Evolutionary conservation across 2,113 vertebrate species (phyloP).

Genomic region (Antigone vipio): DNA sequence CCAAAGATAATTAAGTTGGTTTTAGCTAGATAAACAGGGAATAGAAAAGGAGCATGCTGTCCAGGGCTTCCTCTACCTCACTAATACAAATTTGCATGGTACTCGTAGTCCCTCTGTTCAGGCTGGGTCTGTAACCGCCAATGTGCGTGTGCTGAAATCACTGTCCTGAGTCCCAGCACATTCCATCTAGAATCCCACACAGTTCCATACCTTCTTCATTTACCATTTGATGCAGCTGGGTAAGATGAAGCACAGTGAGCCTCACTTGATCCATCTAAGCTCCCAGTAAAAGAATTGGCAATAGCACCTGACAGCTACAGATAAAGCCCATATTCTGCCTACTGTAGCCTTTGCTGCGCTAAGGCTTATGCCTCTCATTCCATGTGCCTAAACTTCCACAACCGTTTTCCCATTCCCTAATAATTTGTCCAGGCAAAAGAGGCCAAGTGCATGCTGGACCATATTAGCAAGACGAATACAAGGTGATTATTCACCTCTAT

Average conservation of each 20-base stretch:
- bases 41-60: neutral
- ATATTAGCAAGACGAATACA: neutral
- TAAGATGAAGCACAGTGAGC: neutral
- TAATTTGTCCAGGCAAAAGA: neutral
- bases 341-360: neutral
- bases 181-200: neutral
- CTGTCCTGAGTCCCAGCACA: too few species aligned
- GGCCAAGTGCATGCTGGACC: neutral
- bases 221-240: neutral
- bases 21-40: neutral
- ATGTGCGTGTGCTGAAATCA: neutral
- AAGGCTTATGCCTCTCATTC: neutral
- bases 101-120: neutral
- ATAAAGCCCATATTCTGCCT: neutral
- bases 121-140: neutral
- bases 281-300: neutral
- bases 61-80: neutral
- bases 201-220: neutral
- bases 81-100: neutral
- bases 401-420: neutral
- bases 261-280: neutral
- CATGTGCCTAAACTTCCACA: neutral
- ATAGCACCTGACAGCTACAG: neutral
- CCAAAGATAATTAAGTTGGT: neutral
- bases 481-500: neutral